A percentile compares a stretch with the other conserved stretches of the same genome.
Conservation (phyloP, 2,888 invertebrate genomes). For the Catocala fraxini region DNA sequence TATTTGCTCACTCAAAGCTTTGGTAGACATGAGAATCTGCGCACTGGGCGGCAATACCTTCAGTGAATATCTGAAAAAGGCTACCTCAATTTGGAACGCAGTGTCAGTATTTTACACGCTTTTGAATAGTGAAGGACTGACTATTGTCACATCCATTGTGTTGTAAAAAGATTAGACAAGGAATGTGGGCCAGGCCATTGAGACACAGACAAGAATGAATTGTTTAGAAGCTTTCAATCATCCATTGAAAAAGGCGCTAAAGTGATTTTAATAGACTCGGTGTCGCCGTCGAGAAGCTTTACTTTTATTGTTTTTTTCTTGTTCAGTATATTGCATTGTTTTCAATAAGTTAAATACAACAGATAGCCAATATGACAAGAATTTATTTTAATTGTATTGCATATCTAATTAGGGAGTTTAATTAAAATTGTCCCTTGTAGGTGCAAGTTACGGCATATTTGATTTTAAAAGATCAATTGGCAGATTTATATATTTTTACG, state of each 20-base stretch:
- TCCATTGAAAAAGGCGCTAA: conserved; percentile 84
- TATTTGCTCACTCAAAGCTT: conserved; percentile 30
- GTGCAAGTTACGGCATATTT: no score
- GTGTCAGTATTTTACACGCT: conserved; percentile 70
- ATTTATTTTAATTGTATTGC: no score
- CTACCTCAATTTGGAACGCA: conserved; percentile 82
- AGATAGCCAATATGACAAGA: no score
- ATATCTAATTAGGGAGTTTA: no score
- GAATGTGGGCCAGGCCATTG: conserved; percentile 83
- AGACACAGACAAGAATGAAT: conserved; percentile 74
- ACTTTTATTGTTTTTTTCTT: conserved; percentile 71
- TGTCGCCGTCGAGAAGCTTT: conserved; percentile 82
- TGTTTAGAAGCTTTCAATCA: conserved; percentile 85
- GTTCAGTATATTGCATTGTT: conserved; percentile 46
- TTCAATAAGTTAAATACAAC: conserved; percentile 29
- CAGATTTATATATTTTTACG: no score
- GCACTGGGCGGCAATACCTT: conserved; percentile 76
- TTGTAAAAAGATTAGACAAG: conserved; percentile 80
- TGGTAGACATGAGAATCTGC: conserved; percentile 52
- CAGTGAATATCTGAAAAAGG: conserved; percentile 76
- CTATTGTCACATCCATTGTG: conserved; percentile 78
- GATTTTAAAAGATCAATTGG: no score
- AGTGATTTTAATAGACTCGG: conserved; percentile 85
- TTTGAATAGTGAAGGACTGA: conserved; percentile 72
- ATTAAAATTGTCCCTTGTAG: no score